Evolutionary conservation across 2,113 vertebrate genomes (phyloP), one percentile per base, ranked within the genome.

Genomic region (Perccottus glenii): DNA sequence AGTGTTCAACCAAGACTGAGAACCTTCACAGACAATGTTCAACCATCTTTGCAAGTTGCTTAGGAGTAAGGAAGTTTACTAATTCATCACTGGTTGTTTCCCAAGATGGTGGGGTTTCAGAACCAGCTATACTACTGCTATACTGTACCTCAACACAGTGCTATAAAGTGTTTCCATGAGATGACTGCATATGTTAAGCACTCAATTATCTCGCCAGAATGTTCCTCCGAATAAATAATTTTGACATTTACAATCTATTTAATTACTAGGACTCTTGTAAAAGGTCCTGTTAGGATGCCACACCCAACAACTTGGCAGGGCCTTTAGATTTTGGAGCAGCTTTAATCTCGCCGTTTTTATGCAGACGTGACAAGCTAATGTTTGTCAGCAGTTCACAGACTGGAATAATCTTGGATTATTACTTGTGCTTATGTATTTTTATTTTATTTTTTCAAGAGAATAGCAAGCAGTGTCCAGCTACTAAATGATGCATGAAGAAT

Each of bases 171-270:
- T 55, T 55, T 6, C 12, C 52, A 55, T 55, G 52, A 55, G 52
- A 55, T 55, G 52, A 55, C 52, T 55, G 52, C 52, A 55, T 55
- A 55, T 55, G 52, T 55, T 33, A 55, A 55, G 14, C 52, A n/a
- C 52, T 55, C 52, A 55, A 55, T 55, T 55, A 55, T 55, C 52
- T 5, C 52, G 33, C 52, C 52, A 55, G 52, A 55, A 11, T 12
- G 52, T 55, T 55, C 52, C 14, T 9, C 32, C 33, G 33, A 55
- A 55, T 55, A 55, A 55, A 55, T 55, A 55, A 55, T 55, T 55
- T 55, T 55, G 52, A 55, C 52, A 55, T 55, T 55, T 55, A 55
- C 52, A 55, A 36, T 55, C 52, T n/a, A 14, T 36, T 55, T 55
- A 55, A 55, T 55, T 55, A 55, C 52, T 55, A 12, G 52, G 52